phyloP scores from a whole-genome alignment of 1,140 invertebrate genomes.

The Heliothis subflexa region DNA sequence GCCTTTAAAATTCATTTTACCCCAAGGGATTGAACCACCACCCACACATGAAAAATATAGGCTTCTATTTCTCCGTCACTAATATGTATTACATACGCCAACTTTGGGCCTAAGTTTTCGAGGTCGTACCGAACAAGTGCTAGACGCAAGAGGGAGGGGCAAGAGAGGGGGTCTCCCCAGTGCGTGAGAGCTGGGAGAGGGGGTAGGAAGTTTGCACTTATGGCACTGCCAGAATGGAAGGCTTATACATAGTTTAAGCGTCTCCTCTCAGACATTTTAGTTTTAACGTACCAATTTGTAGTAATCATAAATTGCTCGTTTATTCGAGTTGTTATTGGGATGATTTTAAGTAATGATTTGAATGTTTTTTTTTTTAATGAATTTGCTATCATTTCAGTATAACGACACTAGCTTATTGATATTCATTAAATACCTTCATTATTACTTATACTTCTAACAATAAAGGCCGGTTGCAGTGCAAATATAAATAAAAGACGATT shows the following conservation, averaged over 20 bases:
- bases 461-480: background rate
- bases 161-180: conserved; percentile 45
- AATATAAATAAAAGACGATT: background rate
- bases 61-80: conserved; percentile 15
- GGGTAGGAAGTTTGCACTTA: conserved; percentile 66
- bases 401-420: too few species aligned
- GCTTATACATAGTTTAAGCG: conserved; percentile 52
- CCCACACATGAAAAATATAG: conserved; percentile 25
- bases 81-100: conserved; percentile 46
- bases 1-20: conserved; percentile 25
- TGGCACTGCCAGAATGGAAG: conserved; percentile 58
- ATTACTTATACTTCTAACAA: background rate
- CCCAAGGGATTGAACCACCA: conserved; percentile 6
- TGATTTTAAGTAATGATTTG: conserved; percentile 21
- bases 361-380: background rate
- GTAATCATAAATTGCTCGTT: conserved; percentile 9
- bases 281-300: conserved; percentile 31
- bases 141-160: conserved; percentile 61
- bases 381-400: background rate
- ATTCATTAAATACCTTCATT: too few species aligned
- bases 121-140: conserved; percentile 65
- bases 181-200: conserved; percentile 44
- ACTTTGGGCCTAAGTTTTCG: conserved; percentile 67
- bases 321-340: conserved; percentile 10
- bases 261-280: conserved; percentile 44